A percentile compares a stretch with the other conserved stretches of the same genome.
phyloP scores from a whole-genome alignment of 1,140 invertebrate species.

The Neotoxoptera formosana region DNA sequence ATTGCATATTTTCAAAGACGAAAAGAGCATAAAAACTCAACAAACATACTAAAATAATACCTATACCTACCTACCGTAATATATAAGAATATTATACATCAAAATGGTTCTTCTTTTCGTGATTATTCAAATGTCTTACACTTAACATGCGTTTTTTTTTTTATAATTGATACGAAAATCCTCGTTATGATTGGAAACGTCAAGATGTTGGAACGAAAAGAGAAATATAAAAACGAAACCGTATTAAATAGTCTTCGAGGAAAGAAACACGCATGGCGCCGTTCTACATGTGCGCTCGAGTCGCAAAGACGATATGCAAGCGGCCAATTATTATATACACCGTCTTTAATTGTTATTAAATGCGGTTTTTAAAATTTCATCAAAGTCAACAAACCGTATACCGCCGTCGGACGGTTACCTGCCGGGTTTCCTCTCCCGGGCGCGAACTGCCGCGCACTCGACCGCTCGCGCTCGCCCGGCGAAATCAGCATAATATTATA shows the following conservation, averaged over 20 bases:
- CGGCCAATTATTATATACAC: background rate
- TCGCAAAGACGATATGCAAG: background rate
- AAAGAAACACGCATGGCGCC: background rate
- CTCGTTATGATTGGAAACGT: background rate
- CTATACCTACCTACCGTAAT: background rate
- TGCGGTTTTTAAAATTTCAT: background rate
- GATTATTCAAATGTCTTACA: background rate
- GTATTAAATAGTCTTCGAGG: background rate
- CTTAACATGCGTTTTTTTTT: background rate
- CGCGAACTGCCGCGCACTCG: background rate
- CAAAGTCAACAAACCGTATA: constrained; percentile 53
- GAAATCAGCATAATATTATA: background rate
- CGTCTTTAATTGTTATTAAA: constrained; percentile 11
- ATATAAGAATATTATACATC: background rate
- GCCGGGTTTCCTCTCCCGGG: background rate
- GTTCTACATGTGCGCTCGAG: constrained; percentile 50
- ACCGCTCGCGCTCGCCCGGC: background rate
- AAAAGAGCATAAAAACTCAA: background rate
- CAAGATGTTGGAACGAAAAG: background rate
- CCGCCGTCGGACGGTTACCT: background rate
- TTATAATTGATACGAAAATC: background rate
- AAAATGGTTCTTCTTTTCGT: background rate
- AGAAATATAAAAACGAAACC: constrained; percentile 34
- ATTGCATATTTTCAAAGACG: background rate
- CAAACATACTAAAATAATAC: background rate